Conservation (phyloP, 2,113 vertebrate species). For the Paradisaea rubra region DNA sequence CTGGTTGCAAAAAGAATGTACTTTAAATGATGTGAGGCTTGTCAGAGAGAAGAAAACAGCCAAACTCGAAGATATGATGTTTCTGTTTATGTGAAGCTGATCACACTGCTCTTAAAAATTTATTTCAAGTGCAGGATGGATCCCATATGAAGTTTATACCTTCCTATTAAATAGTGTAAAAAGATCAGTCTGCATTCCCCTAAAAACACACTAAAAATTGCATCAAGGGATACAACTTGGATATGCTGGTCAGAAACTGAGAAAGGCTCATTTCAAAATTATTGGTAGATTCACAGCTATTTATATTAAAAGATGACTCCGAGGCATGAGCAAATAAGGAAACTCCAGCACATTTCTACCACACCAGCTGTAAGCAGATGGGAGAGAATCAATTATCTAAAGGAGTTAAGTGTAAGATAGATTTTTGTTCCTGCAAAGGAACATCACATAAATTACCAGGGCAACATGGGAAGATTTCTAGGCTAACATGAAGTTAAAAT, state of each 20-base stretch:
- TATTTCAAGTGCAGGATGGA: neutral
- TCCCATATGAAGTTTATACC: neutral
- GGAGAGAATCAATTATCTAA: constrained; percentile 43
- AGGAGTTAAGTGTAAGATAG: constrained; percentile 2
- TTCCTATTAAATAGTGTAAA: neutral
- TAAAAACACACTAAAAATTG: neutral
- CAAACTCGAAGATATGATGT: fast-evolving
- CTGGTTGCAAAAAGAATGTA: neutral
- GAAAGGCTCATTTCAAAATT: neutral
- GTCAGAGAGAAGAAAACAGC: neutral
- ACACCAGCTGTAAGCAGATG: constrained; percentile 20
- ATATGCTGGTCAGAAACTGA: neutral
- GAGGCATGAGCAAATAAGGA: constrained; percentile 20
- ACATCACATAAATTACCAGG: constrained; percentile 10
- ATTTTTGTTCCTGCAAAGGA: constrained; percentile 34
- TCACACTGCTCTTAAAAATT: neutral
- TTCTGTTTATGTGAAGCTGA: neutral
- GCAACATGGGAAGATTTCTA: neutral
- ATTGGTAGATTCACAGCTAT: neutral
- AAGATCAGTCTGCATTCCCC: neutral
- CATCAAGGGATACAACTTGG: neutral
- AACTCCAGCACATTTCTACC: neutral
- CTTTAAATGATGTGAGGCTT: neutral
- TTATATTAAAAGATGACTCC: constrained; percentile 14
- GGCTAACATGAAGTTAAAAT: constrained; percentile 5